Evolutionary conservation across 1,140 invertebrate species (phyloP).

Genomic region (Mercenaria mercenaria): DNA sequence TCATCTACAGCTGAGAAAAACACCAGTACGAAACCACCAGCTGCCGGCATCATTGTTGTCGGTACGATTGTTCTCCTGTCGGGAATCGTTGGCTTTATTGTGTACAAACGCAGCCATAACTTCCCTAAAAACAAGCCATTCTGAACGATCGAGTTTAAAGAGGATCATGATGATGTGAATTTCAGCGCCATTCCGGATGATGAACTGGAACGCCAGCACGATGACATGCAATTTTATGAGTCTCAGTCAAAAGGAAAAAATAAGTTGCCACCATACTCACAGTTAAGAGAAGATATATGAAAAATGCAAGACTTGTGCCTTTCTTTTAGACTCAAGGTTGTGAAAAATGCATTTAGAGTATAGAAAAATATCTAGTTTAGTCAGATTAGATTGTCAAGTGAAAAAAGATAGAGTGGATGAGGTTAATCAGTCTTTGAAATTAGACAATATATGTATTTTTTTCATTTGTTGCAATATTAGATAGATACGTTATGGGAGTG

Average conservation of each 20-base stretch:
- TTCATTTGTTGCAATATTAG: too few species aligned
- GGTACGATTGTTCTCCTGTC: not conserved
- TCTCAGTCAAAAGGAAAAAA: constrained; percentile 4
- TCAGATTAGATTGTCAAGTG: too few species aligned
- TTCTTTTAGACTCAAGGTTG: too few species aligned
- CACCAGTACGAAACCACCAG: not conserved
- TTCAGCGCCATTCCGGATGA: constrained; percentile 59
- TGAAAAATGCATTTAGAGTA: too few species aligned
- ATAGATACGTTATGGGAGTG: too few species aligned
- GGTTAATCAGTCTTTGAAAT: too few species aligned
- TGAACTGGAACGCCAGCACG: constrained; percentile 37
- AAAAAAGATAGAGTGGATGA: too few species aligned
- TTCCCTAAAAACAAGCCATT: constrained; percentile 49
- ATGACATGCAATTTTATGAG: constrained; percentile 56
- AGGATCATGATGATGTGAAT: constrained; percentile 61
- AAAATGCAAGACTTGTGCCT: not conserved
- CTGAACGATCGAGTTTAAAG: constrained; percentile 62
- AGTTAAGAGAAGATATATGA: constrained; percentile 41
- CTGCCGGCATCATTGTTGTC: constrained; percentile 14
- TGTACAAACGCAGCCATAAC: constrained; percentile 29
- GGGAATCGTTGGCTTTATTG: constrained; percentile 15
- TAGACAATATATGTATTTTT: too few species aligned
- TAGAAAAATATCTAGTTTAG: too few species aligned
- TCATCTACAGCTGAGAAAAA: not conserved
- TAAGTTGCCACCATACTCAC: constrained; percentile 15